A percentile compares a stretch with the other conserved stretches of the same genome.
phyloP scores from a whole-genome alignment of 1,140 invertebrate genomes.

The Papilio polyxenes region DNA sequence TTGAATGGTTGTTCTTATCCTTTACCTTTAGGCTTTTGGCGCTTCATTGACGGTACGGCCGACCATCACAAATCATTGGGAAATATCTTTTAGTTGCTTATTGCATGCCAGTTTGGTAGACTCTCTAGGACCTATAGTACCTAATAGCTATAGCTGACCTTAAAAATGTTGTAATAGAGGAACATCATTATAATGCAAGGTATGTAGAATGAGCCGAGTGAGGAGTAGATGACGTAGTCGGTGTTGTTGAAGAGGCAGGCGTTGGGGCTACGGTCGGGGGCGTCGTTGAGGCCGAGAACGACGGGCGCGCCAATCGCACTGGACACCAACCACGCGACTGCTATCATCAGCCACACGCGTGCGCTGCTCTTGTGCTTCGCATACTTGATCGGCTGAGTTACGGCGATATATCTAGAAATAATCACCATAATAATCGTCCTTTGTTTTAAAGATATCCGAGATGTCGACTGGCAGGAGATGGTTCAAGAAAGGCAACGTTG shows the following conservation, averaged over 20 bases:
- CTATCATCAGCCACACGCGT: conserved; percentile 96
- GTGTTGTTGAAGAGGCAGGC: conserved; percentile 98
- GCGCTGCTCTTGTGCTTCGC: conserved; percentile 98
- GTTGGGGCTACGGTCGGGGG: conserved; percentile 87
- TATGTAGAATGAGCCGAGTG: conserved; percentile 98
- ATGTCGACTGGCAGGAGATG: too few species aligned
- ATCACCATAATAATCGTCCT: conserved; percentile 25
- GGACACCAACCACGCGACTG: conserved; percentile 97
- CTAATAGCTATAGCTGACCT: conserved; percentile 54
- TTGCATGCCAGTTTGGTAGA: neutral
- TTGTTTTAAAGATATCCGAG: neutral
- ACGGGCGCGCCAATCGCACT: conserved; percentile 98
- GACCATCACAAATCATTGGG: too few species aligned
- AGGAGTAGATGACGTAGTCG: conserved; percentile 98
- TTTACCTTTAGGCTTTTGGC: too few species aligned
- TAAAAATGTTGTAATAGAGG: conserved; percentile 71
- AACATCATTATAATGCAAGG: conserved; percentile 89
- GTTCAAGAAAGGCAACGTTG: too few species aligned
- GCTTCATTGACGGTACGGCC: too few species aligned
- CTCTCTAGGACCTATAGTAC: neutral
- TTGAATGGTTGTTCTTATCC: too few species aligned
- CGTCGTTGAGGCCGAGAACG: conserved; percentile 96
- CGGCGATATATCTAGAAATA: conserved; percentile 95
- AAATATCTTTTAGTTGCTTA: too few species aligned
- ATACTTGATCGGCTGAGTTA: conserved; percentile 99